A percentile compares a stretch with the other conserved stretches of the same genome.
Evolutionary conservation across 35 echinoderm and acorn worm genomes (phyloP).

Genomic region (Anneissia japonica): DNA sequence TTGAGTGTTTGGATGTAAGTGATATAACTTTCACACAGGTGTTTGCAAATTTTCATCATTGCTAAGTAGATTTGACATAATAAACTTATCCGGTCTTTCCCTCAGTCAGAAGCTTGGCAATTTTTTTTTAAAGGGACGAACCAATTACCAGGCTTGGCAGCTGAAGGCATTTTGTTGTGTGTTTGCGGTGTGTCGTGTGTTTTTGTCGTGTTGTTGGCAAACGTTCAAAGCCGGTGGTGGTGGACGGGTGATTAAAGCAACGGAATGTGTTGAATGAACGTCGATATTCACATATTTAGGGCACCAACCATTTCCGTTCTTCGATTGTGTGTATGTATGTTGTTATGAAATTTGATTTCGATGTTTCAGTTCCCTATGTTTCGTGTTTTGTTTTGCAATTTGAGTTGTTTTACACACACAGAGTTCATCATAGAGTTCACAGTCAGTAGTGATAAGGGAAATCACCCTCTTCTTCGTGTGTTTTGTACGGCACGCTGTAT

Average conservation of each 20-base stretch:
- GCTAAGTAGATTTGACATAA: not conserved
- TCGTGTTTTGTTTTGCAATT: too few species aligned
- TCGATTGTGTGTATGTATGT: not conserved
- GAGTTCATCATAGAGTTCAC: too few species aligned
- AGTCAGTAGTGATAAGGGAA: too few species aligned
- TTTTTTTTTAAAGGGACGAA: not conserved
- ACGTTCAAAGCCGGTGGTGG: not conserved
- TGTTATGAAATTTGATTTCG: not conserved
- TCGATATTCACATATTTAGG: not conserved
- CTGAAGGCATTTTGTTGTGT: not conserved
- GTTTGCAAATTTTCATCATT: not conserved
- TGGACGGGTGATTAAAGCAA: not conserved
- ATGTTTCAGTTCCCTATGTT: not conserved
- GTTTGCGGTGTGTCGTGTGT: not conserved
- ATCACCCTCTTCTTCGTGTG: too few species aligned
- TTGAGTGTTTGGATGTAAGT: not conserved
- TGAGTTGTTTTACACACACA: too few species aligned
- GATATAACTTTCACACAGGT: not conserved
- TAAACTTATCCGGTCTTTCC: not conserved
- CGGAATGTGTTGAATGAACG: not conserved
- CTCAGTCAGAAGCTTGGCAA: not conserved
- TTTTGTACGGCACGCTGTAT: too few species aligned
- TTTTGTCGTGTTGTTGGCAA: not conserved
- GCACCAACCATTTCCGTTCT: not conserved
- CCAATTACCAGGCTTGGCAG: not conserved